A percentile compares a stretch with the other conserved stretches of the same genome.
phyloP scores from a whole-genome alignment of 2,113 vertebrate species.

The Mesitornis unicolor region DNA sequence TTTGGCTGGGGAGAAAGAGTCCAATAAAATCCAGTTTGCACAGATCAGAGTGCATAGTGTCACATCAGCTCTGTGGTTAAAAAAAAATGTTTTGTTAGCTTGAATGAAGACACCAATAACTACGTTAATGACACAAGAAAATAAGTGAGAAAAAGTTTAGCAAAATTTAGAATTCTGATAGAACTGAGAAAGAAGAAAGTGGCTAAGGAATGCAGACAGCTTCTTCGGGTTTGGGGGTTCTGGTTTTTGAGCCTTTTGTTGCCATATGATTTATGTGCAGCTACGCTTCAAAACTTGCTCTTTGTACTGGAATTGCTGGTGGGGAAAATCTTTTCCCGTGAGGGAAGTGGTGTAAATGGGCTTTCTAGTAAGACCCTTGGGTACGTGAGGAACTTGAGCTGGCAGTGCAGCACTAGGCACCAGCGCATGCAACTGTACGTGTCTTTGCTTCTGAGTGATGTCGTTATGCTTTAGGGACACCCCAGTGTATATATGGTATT shows the following conservation, averaged over 20 bases:
- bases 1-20: background rate
- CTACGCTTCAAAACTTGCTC: background rate
- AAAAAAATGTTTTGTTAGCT: background rate
- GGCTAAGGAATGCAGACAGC: background rate
- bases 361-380: background rate
- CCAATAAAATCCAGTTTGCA: background rate
- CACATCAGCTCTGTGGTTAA: background rate
- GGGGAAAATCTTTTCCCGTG: background rate
- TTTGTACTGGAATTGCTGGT: background rate
- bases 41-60: background rate
- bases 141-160: background rate
- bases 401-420: background rate
- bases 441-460: background rate
- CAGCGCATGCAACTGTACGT: fast-evolving
- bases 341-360: background rate
- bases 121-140: background rate
- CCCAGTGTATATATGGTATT: background rate
- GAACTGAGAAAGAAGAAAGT: background rate
- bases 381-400: background rate
- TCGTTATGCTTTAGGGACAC: background rate
- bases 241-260: background rate
- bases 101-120: background rate
- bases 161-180: background rate
- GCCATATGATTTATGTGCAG: background rate
- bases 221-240: background rate